These are phyloP conservation scores for Spilogale gracilis DNA, from an alignment of 2,113 vertebrate genomes.

Conservation along the genomic window DNA sequence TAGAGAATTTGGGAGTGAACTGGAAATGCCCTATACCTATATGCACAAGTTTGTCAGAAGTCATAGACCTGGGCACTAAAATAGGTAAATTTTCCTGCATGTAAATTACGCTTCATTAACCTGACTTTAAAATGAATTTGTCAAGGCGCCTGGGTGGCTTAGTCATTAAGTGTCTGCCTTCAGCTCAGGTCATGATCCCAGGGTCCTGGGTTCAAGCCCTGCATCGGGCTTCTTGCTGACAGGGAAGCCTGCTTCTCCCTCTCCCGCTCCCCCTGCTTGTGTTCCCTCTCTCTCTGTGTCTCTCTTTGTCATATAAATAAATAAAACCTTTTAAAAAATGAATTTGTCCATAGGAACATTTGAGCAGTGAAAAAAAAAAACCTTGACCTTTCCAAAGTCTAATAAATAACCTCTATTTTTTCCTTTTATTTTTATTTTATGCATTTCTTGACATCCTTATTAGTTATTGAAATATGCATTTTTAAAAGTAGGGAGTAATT, in stretches of 20 bases:
- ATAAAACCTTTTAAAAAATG: not conserved
- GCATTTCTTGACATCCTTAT: slow-evolving; percentile 6
- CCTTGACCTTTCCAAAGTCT: not conserved
- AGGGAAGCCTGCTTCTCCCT: too few species aligned
- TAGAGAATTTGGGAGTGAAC: not conserved
- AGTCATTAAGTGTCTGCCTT: too few species aligned
- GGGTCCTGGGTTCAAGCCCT: too few species aligned
- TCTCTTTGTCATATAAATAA: too few species aligned
- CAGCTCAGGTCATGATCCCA: too few species aligned
- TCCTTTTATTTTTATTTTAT: slow-evolving; percentile 3
- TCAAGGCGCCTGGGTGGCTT: too few species aligned
- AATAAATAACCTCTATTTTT: not conserved
- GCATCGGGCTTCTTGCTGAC: too few species aligned
- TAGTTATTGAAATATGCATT: not conserved
- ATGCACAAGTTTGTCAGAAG: not conserved
- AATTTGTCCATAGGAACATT: not conserved
- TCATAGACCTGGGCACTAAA: not conserved
- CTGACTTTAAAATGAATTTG: slow-evolving; percentile 1
- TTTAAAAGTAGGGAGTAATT: slow-evolving; percentile 8
- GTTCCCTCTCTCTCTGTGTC: too few species aligned
- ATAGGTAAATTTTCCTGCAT: not conserved
- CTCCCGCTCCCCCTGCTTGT: too few species aligned
- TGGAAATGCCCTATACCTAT: not conserved
- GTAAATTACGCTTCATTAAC: not conserved
- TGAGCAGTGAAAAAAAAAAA: not conserved